These are phyloP conservation scores for Osmerus eperlanus DNA, from an alignment of 2,113 vertebrate genomes.

Conservation along the genomic window DNA sequence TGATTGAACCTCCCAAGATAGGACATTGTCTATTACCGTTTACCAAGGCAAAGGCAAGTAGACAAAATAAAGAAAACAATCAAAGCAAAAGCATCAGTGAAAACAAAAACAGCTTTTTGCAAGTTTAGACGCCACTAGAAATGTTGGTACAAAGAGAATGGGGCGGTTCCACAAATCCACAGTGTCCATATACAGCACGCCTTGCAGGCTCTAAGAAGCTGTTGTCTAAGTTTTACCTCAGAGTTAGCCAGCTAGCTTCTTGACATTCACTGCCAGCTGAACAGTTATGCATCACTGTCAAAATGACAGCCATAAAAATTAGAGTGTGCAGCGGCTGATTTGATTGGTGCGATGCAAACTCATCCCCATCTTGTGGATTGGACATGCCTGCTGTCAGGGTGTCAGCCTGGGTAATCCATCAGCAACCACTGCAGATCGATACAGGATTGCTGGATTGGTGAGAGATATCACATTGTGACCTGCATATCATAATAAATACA, in stretches of 20 bases:
- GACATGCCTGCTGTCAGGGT: constrained; percentile 57
- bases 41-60: constrained; percentile 17
- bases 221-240: constrained; percentile 34
- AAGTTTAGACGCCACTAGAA: constrained; percentile 24
- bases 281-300: constrained; percentile 66
- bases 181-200: not conserved
- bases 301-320: constrained; percentile 59
- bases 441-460: constrained; percentile 50
- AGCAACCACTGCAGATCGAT: constrained; percentile 60
- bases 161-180: too few relatives aligned
- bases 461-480: constrained; percentile 49
- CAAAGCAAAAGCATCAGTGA: constrained; percentile 28
- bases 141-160: constrained; percentile 30
- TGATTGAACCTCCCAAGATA: constrained; percentile 53
- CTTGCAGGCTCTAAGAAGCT: constrained; percentile 50
- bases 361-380: constrained; percentile 44
- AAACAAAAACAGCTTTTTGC: constrained; percentile 45
- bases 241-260: constrained; percentile 27
- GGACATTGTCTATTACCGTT: constrained; percentile 46
- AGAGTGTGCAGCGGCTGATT: constrained; percentile 30
- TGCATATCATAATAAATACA: constrained; percentile 42
- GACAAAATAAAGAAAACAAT: constrained; percentile 12
- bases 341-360: constrained; percentile 53
- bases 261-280: constrained; percentile 18
- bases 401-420: constrained; percentile 63